These are phyloP conservation scores for Diadophis punctatus DNA, from an alignment of 2,113 vertebrate genomes.

Conservation along the genomic window DNA sequence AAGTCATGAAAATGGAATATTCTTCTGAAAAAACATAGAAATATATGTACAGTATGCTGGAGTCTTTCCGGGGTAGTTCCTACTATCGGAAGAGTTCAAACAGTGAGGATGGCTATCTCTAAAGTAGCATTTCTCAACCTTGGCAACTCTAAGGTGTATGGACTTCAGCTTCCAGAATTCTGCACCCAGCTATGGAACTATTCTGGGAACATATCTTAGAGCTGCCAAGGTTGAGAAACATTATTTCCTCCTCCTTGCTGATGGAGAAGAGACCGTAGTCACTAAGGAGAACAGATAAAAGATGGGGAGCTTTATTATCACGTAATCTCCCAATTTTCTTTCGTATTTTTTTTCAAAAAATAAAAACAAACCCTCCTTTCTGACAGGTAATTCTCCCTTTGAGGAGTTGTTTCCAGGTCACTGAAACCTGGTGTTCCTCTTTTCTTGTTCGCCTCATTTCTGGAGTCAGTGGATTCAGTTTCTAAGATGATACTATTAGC, in stretches of 20 bases:
- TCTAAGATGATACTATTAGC: slow-evolving; percentile 86
- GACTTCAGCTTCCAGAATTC: no score
- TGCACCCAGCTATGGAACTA: no score
- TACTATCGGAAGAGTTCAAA: slow-evolving; percentile 74
- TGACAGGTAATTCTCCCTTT: slow-evolving; percentile 90
- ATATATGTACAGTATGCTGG: not conserved
- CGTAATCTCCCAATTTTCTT: slow-evolving; percentile 85
- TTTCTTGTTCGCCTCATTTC: slow-evolving; percentile 81
- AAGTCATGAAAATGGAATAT: not conserved
- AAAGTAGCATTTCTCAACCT: slow-evolving; percentile 77
- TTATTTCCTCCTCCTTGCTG: slow-evolving; percentile 69
- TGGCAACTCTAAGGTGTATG: not conserved
- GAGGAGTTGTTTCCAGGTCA: slow-evolving; percentile 90
- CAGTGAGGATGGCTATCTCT: slow-evolving; percentile 84
- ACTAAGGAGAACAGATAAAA: slow-evolving; percentile 75
- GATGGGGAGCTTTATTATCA: slow-evolving; percentile 79
- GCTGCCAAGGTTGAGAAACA: no score
- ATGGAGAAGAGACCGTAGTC: slow-evolving; percentile 80
- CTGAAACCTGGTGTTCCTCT: slow-evolving; percentile 89
- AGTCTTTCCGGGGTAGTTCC: slow-evolving; percentile 1
- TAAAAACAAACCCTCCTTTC: slow-evolving; percentile 71
- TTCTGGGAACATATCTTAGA: no score
- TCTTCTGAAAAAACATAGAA: not conserved
- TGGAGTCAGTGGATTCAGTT: slow-evolving; percentile 71
- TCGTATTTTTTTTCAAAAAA: slow-evolving; percentile 97